Evolutionary conservation across 92 coral and sea anemone species (phyloP), one percentile per base, ranked within the genome.

Genomic region (Porites rus): DNA sequence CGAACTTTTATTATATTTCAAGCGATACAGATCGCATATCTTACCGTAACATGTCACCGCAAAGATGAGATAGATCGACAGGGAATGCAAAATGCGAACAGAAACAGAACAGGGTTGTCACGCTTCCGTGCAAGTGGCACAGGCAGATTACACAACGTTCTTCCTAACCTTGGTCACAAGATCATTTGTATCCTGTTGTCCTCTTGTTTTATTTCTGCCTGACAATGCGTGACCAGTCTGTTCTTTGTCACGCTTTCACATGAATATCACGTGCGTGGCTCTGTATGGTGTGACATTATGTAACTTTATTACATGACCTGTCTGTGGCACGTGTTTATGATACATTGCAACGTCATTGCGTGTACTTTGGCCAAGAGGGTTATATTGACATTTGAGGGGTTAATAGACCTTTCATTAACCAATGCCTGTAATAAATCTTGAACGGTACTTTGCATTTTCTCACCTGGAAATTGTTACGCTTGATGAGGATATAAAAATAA

Each of bases 241-340:
- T 19, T 13, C 24, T 18, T 50, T 52, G 78, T 74, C 78, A 74
- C 78, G 78, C 78, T 22, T 68, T 51, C 84, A 79, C 84, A 52
- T 79, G 84, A 8, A 10, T 9, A 79, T 7, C 84, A 66, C 74
- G 84, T 79, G 84, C 24, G 22, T 6, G 0, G 21, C 2, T 16
- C 50, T 8, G 59, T 78, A 53, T 38, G 58, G 19, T 50, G 62
- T 64, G 31, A 17, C 74, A 13, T 54, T 13, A 19, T 65, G 14
- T 18, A 56, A 56, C 11, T 10, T 56, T 10, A 56, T 56, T 56
- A 56, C 61, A 56, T 14, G 61, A 56, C 16, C 13, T 10, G 61
- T 56, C 46, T 38, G 46, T 56, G 61, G 61, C 61, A 10, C 61
- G 11, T 56, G 46, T 38, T 4, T 4, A 38, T 38, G 46, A 38